phyloP scores from a whole-genome alignment of 2,888 invertebrate species.

The Melinaea marsaeus region DNA sequence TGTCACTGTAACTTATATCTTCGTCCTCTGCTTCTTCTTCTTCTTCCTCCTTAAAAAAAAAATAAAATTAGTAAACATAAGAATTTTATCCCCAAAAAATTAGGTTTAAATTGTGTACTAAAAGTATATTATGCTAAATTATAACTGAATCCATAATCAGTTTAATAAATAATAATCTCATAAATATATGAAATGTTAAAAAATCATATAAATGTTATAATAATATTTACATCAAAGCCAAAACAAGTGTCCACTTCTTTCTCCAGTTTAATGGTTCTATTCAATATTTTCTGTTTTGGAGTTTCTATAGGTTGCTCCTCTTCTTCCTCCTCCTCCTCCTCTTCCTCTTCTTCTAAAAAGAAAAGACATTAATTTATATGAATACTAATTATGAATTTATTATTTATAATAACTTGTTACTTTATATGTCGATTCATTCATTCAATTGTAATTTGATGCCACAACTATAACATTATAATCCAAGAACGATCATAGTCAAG shows the following conservation, averaged over 20 bases:
- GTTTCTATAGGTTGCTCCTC: slow-evolving; percentile 51
- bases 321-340: slow-evolving; percentile 59
- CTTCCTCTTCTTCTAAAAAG: slow-evolving; percentile 35
- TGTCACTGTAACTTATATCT: slow-evolving; percentile 40
- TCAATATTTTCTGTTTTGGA: slow-evolving; percentile 40
- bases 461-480: neutral
- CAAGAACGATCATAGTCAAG: neutral
- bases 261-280: slow-evolving; percentile 60
- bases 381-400: too few relatives aligned
- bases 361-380: too few relatives aligned
- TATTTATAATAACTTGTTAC: too few relatives aligned
- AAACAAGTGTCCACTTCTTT: slow-evolving; percentile 89
- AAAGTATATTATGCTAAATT: too few relatives aligned
- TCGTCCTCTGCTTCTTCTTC: slow-evolving; percentile 41
- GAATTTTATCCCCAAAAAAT: too few relatives aligned
- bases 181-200: too few relatives aligned
- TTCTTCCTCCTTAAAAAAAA: slow-evolving; percentile 36
- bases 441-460: neutral
- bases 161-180: too few relatives aligned
- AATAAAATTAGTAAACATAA: neutral
- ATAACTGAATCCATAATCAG: too few relatives aligned
- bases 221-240: slow-evolving; percentile 85
- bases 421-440: too few relatives aligned
- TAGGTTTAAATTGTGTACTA: too few relatives aligned
- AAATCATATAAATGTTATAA: neutral